These are phyloP conservation scores for Sphenopsis melanotis DNA, from an alignment of 2,797 vertebrate species.

Conservation along the genomic window DNA sequence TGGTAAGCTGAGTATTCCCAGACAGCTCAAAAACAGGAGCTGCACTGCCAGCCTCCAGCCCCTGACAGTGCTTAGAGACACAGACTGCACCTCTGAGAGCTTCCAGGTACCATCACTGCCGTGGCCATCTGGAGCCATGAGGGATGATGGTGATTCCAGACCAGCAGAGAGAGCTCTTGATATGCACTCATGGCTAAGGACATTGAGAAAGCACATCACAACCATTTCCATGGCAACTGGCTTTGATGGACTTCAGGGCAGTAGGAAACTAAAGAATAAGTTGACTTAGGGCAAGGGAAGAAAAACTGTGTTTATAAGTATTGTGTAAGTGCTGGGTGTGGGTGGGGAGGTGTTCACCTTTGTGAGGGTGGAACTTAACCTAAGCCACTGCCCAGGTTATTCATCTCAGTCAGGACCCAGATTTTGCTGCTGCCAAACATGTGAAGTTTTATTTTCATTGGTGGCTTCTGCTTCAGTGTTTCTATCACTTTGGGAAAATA, in stretches of 20 bases:
- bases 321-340: not conserved
- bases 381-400: not conserved
- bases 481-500: not conserved
- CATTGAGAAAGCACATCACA: slow-evolving; percentile 16
- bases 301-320: slow-evolving; percentile 3
- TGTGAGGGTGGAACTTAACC: not conserved
- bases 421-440: not conserved
- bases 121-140: not conserved
- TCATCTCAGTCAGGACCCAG: not conserved
- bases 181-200: not conserved
- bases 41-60: not conserved
- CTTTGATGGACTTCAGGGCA: slow-evolving; percentile 46
- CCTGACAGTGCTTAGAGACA: not conserved
- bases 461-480: not conserved
- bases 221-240: slow-evolving; percentile 52
- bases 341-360: not conserved
- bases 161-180: slow-evolving; percentile 64
- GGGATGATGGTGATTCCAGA: slow-evolving; percentile 1
- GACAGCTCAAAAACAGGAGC: not conserved
- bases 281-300: slow-evolving; percentile 5
- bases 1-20: not conserved
- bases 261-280: not conserved
- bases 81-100: not conserved
- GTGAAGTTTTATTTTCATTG: not conserved
- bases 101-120: not conserved